Conservation (phyloP, 2,113 vertebrate genomes). For the Gavia stellata region DNA sequence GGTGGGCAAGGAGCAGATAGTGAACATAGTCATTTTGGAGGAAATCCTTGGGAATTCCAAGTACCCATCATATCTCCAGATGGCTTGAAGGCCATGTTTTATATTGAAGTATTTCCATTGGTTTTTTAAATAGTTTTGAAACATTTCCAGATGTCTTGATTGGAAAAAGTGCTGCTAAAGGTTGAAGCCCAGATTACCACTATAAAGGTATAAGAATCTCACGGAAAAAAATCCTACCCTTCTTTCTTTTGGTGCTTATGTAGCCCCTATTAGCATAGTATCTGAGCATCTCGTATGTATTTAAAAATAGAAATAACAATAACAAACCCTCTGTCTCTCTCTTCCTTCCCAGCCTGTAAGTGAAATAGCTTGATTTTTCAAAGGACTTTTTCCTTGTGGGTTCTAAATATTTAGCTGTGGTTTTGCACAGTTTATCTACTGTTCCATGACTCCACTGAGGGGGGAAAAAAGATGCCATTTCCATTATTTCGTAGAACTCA, state of each 20-base stretch:
- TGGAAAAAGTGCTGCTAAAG: neutral
- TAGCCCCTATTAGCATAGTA: neutral
- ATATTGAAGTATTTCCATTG: neutral
- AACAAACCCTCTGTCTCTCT: constrained; percentile 9
- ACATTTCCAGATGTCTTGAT: neutral
- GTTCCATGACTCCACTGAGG: constrained; percentile 23
- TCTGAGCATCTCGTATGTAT: neutral
- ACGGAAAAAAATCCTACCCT: neutral
- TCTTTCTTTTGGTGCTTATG: neutral
- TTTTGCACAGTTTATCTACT: constrained; percentile 39
- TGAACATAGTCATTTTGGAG: neutral
- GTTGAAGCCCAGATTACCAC: neutral
- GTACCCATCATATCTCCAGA: neutral
- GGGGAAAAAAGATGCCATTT: neutral
- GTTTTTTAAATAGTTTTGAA: neutral
- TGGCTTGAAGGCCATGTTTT: neutral
- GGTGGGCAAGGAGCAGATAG: neutral
- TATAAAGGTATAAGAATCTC: neutral
- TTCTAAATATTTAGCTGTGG: constrained; percentile 49
- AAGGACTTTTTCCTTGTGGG: constrained; percentile 17
- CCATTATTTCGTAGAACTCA: neutral
- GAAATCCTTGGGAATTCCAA: neutral
- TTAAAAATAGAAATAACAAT: constrained; percentile 59
- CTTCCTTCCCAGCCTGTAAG: constrained; percentile 22
- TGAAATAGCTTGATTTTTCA: constrained; percentile 32